phyloP scores from a whole-genome alignment of 2,797 vertebrate genomes.

The Galaxias olidus region DNA sequence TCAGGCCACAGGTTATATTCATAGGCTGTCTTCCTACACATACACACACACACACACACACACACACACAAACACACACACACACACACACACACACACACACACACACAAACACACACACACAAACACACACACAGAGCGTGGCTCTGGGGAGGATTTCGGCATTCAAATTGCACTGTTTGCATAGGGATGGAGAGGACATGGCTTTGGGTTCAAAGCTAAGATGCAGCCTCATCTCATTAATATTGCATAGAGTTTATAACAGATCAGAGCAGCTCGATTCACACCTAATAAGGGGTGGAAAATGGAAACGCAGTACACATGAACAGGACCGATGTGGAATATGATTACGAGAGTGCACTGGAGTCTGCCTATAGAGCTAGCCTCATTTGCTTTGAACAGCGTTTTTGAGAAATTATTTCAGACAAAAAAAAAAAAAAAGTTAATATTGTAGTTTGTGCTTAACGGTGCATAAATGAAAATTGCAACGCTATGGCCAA shows the following conservation, averaged over 20 bases:
- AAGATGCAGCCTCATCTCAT: slow-evolving; percentile 26
- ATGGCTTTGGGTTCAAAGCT: slow-evolving; percentile 20
- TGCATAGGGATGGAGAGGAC: slow-evolving; percentile 24
- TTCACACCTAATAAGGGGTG: slow-evolving; percentile 4
- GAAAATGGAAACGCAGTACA: slow-evolving; percentile 21
- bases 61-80: too few relatives aligned
- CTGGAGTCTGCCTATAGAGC: background rate
- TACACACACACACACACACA: too few relatives aligned
- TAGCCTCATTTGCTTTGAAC: background rate
- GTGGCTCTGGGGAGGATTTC: too few relatives aligned
- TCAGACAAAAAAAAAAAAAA: slow-evolving; percentile 9
- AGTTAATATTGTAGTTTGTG: slow-evolving; percentile 1
- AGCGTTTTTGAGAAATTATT: background rate
- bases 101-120: too few relatives aligned
- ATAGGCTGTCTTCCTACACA: too few relatives aligned
- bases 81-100: too few relatives aligned
- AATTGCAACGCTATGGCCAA: background rate
- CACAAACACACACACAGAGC: too few relatives aligned
- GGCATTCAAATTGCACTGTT: too few relatives aligned
- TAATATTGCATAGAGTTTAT: slow-evolving; percentile 32
- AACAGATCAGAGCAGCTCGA: slow-evolving; percentile 14
- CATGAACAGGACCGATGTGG: slow-evolving; percentile 5
- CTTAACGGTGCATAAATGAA: slow-evolving; percentile 12
- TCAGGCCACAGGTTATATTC: too few relatives aligned
- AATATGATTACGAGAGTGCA: slow-evolving; percentile 12